A percentile compares a stretch with the other conserved stretches of the same genome.
These are phyloP conservation scores for Copidosoma aretas DNA, from an alignment of 2,888 invertebrate genomes.

Conservation along the genomic window DNA sequence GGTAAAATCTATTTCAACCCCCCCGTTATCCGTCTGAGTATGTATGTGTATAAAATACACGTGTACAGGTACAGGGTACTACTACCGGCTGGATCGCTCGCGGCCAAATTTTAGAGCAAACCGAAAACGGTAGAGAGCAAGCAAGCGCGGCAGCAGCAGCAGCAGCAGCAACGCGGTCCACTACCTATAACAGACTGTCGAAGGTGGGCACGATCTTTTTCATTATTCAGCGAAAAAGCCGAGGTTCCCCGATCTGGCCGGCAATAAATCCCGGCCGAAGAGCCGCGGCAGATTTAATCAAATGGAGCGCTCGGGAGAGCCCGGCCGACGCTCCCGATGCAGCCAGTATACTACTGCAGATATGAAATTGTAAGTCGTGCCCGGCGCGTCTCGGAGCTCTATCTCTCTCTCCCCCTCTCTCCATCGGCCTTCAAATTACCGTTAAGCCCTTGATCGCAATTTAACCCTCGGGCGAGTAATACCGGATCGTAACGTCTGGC, in stretches of 20 bases:
- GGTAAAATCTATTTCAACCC: too few species aligned
- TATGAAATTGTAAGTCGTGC: constrained; percentile 34
- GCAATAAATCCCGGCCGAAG: constrained; percentile 21
- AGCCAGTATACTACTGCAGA: constrained; percentile 4
- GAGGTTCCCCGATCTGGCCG: constrained; percentile 4
- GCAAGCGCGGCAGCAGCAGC: too few species aligned
- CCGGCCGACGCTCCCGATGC: too few species aligned
- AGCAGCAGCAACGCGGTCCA: too few species aligned
- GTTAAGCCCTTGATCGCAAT: constrained; percentile 61
- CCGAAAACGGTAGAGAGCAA: neutral
- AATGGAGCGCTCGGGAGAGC: neutral
- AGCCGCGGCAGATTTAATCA: constrained; percentile 30
- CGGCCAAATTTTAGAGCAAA: neutral
- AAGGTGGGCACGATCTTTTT: neutral
- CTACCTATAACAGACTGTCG: too few species aligned
- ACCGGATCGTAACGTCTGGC: constrained; percentile 53
- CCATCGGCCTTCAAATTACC: constrained; percentile 59
- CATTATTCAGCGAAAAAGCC: constrained; percentile 18
- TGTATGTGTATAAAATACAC: too few species aligned
- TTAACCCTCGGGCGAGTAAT: constrained; percentile 56
- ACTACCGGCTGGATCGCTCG: too few species aligned
- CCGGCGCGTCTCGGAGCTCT: constrained; percentile 3
- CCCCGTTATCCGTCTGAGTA: too few species aligned
- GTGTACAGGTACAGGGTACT: too few species aligned
- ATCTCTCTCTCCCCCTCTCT: constrained; percentile 39